Base-by-base conservation (phyloP, 1,140 invertebrate genomes). In the Aleiodes sp. region DNA sequence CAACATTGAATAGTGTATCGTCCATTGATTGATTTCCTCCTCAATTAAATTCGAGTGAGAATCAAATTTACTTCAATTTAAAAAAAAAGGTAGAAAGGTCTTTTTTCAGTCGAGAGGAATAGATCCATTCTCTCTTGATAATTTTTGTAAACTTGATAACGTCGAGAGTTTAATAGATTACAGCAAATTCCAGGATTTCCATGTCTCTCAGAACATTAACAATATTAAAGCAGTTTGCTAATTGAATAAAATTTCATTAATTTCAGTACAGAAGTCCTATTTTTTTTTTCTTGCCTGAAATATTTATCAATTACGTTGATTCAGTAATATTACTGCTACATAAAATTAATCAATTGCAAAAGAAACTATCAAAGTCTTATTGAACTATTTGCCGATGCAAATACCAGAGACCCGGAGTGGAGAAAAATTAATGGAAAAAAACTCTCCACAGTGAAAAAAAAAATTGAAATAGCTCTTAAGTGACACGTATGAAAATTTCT, bases 1-100 rank as follows among this genome's bases (percentile, higher is more conserved):
- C 46, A 52, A 52, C 10, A 52, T 43, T 43, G 14, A 52, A 52
- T 52, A 52, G 21, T 10, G 46, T 52, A 52, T 52, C 7, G 46
- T 52, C 21, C n/a, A n/a, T n/a, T n/a, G n/a, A n/a, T 24, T 16
- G 21, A 24, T 12, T 21, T 2, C 46, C 21, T 52, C 9, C 4
- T 24, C 12, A 6, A 52, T 52, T 10, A 21, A 46, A 46, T 46
- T 2, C 8, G 8, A 46, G 2, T 19, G 41, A 52, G 4, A 3
- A 52, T 46, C 26, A 43, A 43, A 3, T 43, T 4, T 14, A 12
- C 46, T 52, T 24, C 9, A 8, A 7, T 14, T 46, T 19, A 43
- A 43, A 16, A 14, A 14, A n/a, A n/a, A n/a, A n/a, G n/a, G n/a
- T n/a, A n/a, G n/a, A n/a, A n/a, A n/a, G n/a, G n/a, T n/a, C n/a